Conservation (phyloP, 2,888 invertebrate genomes). For the Nomada ruficornis region DNA sequence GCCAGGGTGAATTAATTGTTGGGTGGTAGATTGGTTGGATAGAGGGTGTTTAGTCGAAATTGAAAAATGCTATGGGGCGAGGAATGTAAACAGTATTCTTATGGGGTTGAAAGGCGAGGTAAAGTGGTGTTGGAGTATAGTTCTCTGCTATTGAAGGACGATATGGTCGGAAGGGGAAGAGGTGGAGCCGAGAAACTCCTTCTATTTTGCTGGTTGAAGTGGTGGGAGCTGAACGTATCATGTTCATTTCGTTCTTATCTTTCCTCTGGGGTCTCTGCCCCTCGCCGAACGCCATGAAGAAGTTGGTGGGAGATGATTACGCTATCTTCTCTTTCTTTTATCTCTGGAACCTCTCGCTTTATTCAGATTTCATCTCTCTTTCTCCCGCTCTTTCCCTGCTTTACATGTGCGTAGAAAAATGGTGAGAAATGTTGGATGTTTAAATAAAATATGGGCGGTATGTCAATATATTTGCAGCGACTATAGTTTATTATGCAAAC, state of each 20-base stretch:
- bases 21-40: too few relatives aligned
- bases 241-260: slow-evolving; percentile 57
- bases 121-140: slow-evolving; percentile 1
- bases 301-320: slow-evolving; percentile 47
- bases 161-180: slow-evolving; percentile 62
- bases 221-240: slow-evolving; percentile 69
- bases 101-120: not conserved
- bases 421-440: too few relatives aligned
- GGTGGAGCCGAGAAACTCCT: slow-evolving; percentile 76
- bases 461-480: too few relatives aligned
- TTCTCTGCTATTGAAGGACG: slow-evolving; percentile 29
- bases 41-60: not conserved
- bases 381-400: too few relatives aligned
- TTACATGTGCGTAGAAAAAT: not conserved
- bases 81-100: not conserved
- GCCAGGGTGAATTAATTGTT: not conserved
- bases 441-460: too few relatives aligned
- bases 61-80: not conserved
- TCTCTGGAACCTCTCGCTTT: not conserved
- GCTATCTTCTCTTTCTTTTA: slow-evolving; percentile 21
- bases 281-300: slow-evolving; percentile 6
- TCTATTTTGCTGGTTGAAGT: slow-evolving; percentile 54
- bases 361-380: too few relatives aligned
- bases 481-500: too few relatives aligned
- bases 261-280: slow-evolving; percentile 34